Base-by-base conservation (phyloP, 2,888 invertebrate genomes). In the Drosophila flavopinicola region DNA sequence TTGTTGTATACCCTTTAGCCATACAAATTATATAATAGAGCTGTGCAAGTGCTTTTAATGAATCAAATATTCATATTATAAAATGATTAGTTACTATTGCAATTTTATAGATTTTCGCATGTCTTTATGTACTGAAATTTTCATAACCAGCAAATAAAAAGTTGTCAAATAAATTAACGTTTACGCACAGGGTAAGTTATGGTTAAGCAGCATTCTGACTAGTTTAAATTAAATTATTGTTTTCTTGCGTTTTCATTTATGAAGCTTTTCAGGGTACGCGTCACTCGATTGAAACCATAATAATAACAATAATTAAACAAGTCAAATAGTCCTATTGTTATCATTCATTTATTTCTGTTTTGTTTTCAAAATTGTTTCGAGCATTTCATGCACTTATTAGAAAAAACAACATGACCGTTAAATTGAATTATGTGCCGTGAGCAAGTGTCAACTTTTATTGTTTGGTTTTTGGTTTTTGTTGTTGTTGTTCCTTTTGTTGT, bases 321-420 rank as follows among this genome's bases (percentile, higher is more conserved):
- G 11, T 10, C 54, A 53, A 30, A 52, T 17, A 52, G 20, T 27
- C 10, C n/a, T 42, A 33, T 58, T 45, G 41, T 29, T 53, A 56
- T 30, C n/a, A 52, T 60, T 56, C 61, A 56, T 57, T 69, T 42
- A 39, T 24, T 39, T 47, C 45, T 37, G 25, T 30, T 59, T 45
- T 10, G 3, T 5, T 2, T 41, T 35, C 20, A 4, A 11, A 38
- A 32, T 33, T 56, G 41, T 69, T 66, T 64, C 29, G 27, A 29
- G 20, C 48, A 41, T 47, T 58, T 64, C 44, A 32, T 37, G 68
- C 32, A 57, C 67, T 68, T 66, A 65, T 47, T 47, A 61, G 61
- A 11, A 41, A 66, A 23, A 29, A 61, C 80, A 75, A 79, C 85
- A 73, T 85, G 86, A 82, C 64, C 65, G 64, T 75, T 76, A 66